Evolutionary conservation across 2,888 invertebrate genomes (phyloP).

Genomic region (Chloromyia formosa): DNA sequence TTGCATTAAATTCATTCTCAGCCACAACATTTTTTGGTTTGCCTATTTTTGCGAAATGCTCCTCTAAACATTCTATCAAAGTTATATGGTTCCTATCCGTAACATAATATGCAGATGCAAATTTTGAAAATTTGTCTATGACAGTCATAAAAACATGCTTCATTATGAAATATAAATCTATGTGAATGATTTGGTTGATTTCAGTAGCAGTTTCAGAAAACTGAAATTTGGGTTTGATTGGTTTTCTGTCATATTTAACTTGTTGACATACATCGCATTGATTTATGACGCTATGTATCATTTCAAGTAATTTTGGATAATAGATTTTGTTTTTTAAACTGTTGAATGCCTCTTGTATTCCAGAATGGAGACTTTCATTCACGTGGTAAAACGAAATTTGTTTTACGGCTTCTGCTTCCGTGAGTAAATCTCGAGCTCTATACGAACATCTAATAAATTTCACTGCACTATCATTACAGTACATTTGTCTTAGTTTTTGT

Average conservation of each 20-base stretch:
- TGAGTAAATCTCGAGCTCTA: slow-evolving; percentile 44
- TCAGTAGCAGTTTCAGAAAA: background rate
- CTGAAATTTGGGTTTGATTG: background rate
- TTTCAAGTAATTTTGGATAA: background rate
- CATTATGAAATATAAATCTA: slow-evolving; percentile 24
- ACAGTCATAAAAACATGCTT: slow-evolving; percentile 22
- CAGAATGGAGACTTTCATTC: slow-evolving; percentile 49
- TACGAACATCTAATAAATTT: slow-evolving; percentile 35
- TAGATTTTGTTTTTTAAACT: background rate
- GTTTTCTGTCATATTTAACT: background rate
- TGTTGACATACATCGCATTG: background rate
- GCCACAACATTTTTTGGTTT: slow-evolving; percentile 30
- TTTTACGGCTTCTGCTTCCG: slow-evolving; percentile 46
- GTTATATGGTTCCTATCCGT: slow-evolving; percentile 9
- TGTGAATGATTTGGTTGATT: slow-evolving; percentile 34
- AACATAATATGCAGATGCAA: slow-evolving; percentile 20
- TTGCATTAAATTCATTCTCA: slow-evolving; percentile 34
- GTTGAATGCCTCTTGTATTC: slow-evolving; percentile 42
- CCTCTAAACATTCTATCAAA: slow-evolving; percentile 27
- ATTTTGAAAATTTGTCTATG: slow-evolving; percentile 41
- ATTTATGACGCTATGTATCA: background rate
- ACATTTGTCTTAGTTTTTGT: slow-evolving; percentile 47
- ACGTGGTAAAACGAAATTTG: slow-evolving; percentile 49
- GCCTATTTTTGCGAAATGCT: slow-evolving; percentile 20
- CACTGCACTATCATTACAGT: slow-evolving; percentile 45